Evolutionary conservation across 2,888 invertebrate genomes (phyloP), one percentile per base, ranked within the genome.

Genomic region (Drosophila lutescens): DNA sequence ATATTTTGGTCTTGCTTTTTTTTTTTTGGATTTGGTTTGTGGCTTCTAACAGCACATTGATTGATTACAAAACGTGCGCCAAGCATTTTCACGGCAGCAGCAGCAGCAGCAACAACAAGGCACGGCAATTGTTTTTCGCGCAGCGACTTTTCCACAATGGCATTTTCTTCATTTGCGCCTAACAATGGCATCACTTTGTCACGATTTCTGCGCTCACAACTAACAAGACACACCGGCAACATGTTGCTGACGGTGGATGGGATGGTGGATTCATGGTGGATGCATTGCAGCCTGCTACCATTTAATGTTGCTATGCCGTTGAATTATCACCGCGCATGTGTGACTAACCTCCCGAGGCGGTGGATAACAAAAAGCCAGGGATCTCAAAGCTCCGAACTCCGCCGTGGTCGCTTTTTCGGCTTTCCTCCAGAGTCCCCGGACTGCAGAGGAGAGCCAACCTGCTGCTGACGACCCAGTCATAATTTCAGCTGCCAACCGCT

Each of bases 31-130:
- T 15, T 76, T 58, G n/a, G 59, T 53, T 40, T 44, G 46, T 50
- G 62, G 36, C 47, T 70, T 66, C 65, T 63, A 74, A 72, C 60
- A 74, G 73, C 76, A 59, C 79, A 71, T 85, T 88, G 87, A 88
- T 88, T 88, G 87, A 88, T 88, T 88, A 81, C 77, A 90, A 88
- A 88, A 88, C 87, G 87, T 88, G 87, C 90, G 89, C 90, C 83
- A 74, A 80, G 65, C 76, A 76, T 86, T 89, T 84, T 78, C 89
- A 84, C 79, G 76, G 83, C 89, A 77, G 20, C 41, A 40, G 40
- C 49, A 40, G 40, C 49, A 60, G 34, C 59, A 67, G 49, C 75
- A 53, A 47, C 68, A 66, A 67, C 61, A 68, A 69, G 63, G 63
- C 44, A 36, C 12, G 50, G 76, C 89, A 82, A 88, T 88, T 87